Conservation (phyloP, 2,797 vertebrate genomes). For the Steatocranus sp. region DNA sequence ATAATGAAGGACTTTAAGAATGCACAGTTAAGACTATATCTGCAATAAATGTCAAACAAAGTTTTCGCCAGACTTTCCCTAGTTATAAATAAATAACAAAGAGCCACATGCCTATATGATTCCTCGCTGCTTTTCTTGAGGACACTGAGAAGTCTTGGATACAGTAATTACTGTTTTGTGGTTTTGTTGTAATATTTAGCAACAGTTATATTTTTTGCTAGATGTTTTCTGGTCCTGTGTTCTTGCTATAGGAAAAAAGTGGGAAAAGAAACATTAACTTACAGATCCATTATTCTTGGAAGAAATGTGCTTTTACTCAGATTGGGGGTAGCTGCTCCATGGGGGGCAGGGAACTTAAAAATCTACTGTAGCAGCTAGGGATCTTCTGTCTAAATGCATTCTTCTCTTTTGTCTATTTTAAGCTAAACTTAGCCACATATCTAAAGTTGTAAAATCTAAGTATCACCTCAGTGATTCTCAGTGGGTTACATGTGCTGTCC, state of each 20-base stretch:
- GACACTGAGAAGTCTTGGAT: not conserved
- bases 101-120: not conserved
- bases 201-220: not conserved
- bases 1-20: not conserved
- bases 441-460: not conserved
- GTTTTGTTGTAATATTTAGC: not conserved
- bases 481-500: not conserved
- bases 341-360: not conserved
- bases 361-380: not conserved
- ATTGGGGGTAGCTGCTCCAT: not conserved
- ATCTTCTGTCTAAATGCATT: not conserved
- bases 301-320: slow-evolving; percentile 9
- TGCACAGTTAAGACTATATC: not conserved
- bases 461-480: slow-evolving; percentile 2
- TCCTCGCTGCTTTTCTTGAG: not conserved
- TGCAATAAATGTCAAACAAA: not conserved
- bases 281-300: not conserved
- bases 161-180: not conserved
- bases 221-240: not conserved
- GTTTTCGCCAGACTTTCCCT: not conserved
- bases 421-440: not conserved
- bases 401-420: slow-evolving; percentile 12
- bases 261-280: not conserved
- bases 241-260: not conserved
- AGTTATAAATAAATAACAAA: not conserved